Base-by-base conservation (phyloP, 30 jellyfish, hydroid and myxozoan species). In the Euphysa ruthae region DNA sequence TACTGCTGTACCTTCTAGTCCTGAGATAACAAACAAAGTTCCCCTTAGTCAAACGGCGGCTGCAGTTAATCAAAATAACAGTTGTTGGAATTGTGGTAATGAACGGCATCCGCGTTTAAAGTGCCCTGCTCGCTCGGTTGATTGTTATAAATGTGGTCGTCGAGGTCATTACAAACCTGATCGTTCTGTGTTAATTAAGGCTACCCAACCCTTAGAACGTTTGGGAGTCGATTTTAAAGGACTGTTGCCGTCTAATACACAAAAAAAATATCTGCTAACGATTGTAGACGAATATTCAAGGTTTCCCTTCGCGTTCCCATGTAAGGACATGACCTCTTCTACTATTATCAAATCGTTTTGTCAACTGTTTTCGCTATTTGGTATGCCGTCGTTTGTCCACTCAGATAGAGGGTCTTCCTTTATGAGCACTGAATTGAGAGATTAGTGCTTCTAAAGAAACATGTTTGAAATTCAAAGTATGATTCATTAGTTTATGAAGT, bases 321-420 rank as follows among this genome's bases (percentile, higher is more conserved):
- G 52, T 55, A 32, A 58, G 28, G 93, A 70, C 34, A 61, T 61
- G 21, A 29, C 62, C 38, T 32, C 82, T 71, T 23, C 58, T 7
- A 79, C 91, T 26, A 76, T 60, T 28, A 79, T 58, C 26, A 70
- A 70, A 32, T 79, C 75, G 42, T 35, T 79, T 24, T 15, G 44
- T 30, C 21, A 55, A 0, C 65, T 79, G 19, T 70, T 69, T 52
- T 70, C 83, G 43, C 20, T 79, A 42, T 79, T 79, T 61, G 93
- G 93, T 43, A 58, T 71, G 82, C 93, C 93, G 15, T 32, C 54
- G 5, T 70, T 18, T 32, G 63, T 79, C 10, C 93, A 79, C 43
- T 70, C 90, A 29, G 93, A 79, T 69, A 38, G 93, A 13, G 91
- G 91, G 15, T 29, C 69, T 13, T 78, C 90, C 10, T 69, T 78